phyloP scores from a whole-genome alignment of 1,140 invertebrate genomes.

The Drosophila nannoptera region DNA sequence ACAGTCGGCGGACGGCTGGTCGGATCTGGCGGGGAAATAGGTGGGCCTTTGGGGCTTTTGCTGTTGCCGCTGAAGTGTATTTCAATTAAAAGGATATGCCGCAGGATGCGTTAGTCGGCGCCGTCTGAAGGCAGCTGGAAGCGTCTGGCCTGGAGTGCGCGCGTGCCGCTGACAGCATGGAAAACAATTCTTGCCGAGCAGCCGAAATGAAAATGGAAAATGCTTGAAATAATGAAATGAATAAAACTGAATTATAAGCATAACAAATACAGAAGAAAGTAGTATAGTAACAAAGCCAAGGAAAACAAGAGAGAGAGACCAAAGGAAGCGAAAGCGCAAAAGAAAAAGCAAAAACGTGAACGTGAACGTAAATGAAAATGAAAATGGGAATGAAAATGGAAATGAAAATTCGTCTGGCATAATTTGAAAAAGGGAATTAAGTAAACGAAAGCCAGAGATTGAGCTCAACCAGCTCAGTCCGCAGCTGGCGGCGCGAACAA shows the following conservation, averaged over 20 bases:
- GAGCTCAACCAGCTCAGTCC: slow-evolving; percentile 1
- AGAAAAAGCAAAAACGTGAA: neutral
- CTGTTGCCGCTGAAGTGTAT: slow-evolving; percentile 36
- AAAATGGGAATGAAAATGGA: slow-evolving; percentile 14
- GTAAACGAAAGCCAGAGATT: slow-evolving; percentile 25
- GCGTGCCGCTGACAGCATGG: slow-evolving; percentile 63
- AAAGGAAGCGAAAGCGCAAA: slow-evolving; percentile 4
- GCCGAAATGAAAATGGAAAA: slow-evolving; percentile 45
- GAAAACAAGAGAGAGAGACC: slow-evolving; percentile 5
- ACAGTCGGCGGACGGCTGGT: neutral
- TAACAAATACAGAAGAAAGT: slow-evolving; percentile 31
- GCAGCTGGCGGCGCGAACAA: neutral
- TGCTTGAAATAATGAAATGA: slow-evolving; percentile 45
- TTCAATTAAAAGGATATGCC: slow-evolving; percentile 75
- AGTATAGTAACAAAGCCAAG: slow-evolving; percentile 22
- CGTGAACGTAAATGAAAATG: neutral
- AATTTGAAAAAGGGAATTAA: slow-evolving; percentile 23
- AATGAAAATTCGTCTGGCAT: slow-evolving; percentile 22
- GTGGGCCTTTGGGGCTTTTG: neutral
- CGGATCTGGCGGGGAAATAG: too few relatives aligned
- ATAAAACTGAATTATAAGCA: slow-evolving; percentile 45
- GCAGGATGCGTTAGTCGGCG: slow-evolving; percentile 44
- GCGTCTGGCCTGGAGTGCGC: neutral
- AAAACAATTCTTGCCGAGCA: slow-evolving; percentile 40
- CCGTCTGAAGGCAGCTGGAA: neutral